Conservation (phyloP, 2,113 vertebrate species). For the Chloropsis cyanopogon region DNA sequence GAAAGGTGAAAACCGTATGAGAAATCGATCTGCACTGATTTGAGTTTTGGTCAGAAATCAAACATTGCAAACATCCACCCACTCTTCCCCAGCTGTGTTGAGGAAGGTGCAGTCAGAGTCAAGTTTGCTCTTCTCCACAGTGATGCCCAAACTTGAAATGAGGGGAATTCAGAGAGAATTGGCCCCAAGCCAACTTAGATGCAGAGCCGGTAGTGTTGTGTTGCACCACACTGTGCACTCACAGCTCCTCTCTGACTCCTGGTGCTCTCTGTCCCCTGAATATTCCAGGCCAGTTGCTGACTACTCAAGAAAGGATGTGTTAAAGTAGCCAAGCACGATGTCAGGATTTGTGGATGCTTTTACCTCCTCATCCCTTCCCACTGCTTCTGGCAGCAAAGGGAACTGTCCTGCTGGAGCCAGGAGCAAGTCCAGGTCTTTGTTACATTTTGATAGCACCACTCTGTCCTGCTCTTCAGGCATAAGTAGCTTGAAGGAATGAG, state of each 20-base stretch:
- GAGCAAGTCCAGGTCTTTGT: neutral
- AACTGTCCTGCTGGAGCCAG: neutral
- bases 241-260: neutral
- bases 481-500: neutral
- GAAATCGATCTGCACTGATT: neutral
- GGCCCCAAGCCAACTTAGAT: neutral
- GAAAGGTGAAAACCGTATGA: neutral
- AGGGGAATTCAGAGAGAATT: neutral
- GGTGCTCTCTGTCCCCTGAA: neutral
- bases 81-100: rapidly evolving
- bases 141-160: neutral
- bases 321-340: neutral
- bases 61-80: neutral
- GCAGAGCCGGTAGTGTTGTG: neutral
- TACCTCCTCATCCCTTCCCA: neutral
- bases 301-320: neutral
- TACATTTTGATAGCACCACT: neutral
- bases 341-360: neutral
- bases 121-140: neutral
- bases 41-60: neutral
- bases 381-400: neutral
- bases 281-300: neutral
- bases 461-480: neutral
- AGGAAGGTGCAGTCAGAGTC: neutral
- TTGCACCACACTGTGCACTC: neutral